A percentile compares a stretch with the other conserved stretches of the same genome.
Evolutionary conservation across 2,797 vertebrate species (phyloP).

Genomic region (Amazona finschi): DNA sequence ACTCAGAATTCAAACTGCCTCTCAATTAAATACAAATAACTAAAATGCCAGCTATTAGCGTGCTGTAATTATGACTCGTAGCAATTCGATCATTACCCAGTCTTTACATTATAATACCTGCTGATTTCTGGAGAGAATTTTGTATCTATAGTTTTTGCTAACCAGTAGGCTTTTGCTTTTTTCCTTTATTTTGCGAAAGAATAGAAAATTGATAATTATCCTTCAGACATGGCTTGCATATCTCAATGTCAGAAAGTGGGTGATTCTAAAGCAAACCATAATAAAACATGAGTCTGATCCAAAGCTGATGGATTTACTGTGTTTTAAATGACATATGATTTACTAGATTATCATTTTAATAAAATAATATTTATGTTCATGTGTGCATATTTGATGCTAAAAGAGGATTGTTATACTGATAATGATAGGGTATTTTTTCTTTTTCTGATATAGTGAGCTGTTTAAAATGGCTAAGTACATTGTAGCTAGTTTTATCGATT

Average conservation of each 20-base stretch:
- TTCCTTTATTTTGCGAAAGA: neutral
- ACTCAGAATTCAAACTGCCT: neutral
- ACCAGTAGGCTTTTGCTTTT: neutral
- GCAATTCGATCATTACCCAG: neutral
- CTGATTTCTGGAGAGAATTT: neutral
- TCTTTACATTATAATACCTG: neutral
- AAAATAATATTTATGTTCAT: neutral
- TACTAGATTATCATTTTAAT: neutral
- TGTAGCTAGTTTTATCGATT: neutral
- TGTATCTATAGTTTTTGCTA: neutral
- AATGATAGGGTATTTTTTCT: neutral
- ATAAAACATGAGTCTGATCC: neutral
- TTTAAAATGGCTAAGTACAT: neutral
- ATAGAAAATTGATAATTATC: neutral
- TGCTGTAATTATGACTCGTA: slow-evolving; percentile 10
- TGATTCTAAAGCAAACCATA: neutral
- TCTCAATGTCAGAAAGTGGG: neutral
- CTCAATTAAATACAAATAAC: neutral
- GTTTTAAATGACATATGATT: neutral
- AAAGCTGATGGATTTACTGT: neutral
- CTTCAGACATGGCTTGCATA: neutral
- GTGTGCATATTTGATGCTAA: neutral
- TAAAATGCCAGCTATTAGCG: neutral
- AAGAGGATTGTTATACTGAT: neutral
- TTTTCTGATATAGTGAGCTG: neutral